Percentiles rank a stretch among this genome's conserved stretches.
Evolutionary conservation across 2,113 vertebrate species (phyloP).

Genomic region (Fregetta grallaria): DNA sequence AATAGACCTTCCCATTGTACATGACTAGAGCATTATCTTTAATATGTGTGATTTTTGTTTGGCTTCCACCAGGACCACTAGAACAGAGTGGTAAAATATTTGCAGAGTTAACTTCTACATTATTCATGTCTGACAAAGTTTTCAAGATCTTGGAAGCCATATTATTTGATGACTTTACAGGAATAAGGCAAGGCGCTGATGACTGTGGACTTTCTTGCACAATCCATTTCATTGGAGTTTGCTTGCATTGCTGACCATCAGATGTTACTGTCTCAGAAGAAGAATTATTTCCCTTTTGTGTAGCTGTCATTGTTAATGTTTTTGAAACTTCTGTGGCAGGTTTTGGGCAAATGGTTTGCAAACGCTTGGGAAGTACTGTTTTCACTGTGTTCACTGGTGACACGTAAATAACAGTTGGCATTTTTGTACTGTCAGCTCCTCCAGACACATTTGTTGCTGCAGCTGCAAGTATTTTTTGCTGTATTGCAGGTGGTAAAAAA

Average conservation of each 20-base stretch:
- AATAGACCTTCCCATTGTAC: conserved; percentile 84
- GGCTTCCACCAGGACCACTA: conserved; percentile 1
- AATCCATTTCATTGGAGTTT: conserved; percentile 82
- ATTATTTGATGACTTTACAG: conserved; percentile 73
- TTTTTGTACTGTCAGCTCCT: conserved; percentile 44
- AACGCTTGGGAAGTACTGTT: conserved; percentile 25
- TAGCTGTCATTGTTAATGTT: conserved; percentile 24
- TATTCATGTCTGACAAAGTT: conserved; percentile 67
- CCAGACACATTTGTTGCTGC: conserved; percentile 46
- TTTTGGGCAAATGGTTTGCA: conserved; percentile 43
- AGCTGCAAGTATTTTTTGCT: conserved; percentile 78
- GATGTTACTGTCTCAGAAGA: neutral
- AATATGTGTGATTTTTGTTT: conserved; percentile 52
- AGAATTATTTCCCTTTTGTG: neutral
- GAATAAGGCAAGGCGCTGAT: conserved; percentile 66
- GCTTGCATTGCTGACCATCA: conserved; percentile 55
- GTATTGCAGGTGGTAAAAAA: conserved; percentile 74
- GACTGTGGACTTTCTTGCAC: conserved; percentile 75
- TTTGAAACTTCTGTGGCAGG: conserved; percentile 29
- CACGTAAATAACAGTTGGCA: conserved; percentile 73
- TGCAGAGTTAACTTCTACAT: neutral
- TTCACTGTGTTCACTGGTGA: conserved; percentile 82
- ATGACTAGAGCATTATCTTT: conserved; percentile 84
- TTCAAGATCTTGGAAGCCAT: conserved; percentile 78
- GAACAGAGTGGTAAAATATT: conserved; percentile 43